phyloP scores from a whole-genome alignment of 2,113 vertebrate species.

The Canis aureus region DNA sequence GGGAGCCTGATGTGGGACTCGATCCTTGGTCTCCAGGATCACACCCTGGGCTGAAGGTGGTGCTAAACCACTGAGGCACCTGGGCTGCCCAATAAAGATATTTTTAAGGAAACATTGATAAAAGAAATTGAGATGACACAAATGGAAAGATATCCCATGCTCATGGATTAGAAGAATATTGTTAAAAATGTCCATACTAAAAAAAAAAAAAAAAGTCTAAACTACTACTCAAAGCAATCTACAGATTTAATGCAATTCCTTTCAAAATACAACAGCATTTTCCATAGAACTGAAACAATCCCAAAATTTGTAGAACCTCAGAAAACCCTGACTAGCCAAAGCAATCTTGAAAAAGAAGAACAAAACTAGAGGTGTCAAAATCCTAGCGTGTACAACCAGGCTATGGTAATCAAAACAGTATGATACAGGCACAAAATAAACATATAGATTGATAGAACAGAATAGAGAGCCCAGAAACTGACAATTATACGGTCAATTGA shows the following conservation, averaged over 20 bases:
- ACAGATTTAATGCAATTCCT: neutral
- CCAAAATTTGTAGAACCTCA: neutral
- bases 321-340: neutral
- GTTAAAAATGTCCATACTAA: neutral
- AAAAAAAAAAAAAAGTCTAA: too few relatives aligned
- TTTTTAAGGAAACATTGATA: neutral
- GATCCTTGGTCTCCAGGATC: too few relatives aligned
- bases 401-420: neutral
- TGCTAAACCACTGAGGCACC: too few relatives aligned
- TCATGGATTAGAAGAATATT: neutral
- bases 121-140: neutral
- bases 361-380: neutral
- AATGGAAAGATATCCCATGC: neutral
- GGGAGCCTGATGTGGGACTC: too few relatives aligned
- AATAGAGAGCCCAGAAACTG: neutral
- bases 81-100: too few relatives aligned
- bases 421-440: neutral
- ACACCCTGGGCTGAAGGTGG: too few relatives aligned
- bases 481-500: neutral
- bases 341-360: neutral
- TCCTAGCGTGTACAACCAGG: neutral
- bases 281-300: neutral
- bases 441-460: neutral
- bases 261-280: neutral
- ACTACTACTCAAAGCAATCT: neutral